Percentiles rank a stretch among this genome's conserved stretches.
These are phyloP conservation scores for Tipula unca DNA, from an alignment of 2,888 invertebrate species.

Conservation along the genomic window DNA sequence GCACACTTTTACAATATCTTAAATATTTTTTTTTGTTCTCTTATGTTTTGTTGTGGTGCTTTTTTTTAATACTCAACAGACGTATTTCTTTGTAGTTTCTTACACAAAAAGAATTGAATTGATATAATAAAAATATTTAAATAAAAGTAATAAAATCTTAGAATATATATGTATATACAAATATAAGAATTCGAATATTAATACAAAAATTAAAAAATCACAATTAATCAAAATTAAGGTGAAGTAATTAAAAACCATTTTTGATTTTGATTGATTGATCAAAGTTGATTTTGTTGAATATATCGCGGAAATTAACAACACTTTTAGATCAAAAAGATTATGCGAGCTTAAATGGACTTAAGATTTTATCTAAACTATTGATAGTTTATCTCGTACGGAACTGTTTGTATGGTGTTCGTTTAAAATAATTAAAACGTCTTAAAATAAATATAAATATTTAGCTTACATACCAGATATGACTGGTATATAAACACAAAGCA, in stretches of 20 bases:
- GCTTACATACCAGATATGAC: too few species aligned
- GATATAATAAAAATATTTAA: background rate
- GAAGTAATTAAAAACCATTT: background rate
- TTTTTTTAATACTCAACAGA: background rate
- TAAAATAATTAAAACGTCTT: too few species aligned
- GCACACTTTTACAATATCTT: background rate
- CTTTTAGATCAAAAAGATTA: background rate
- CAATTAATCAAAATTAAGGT: constrained; percentile 14
- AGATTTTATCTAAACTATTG: too few species aligned
- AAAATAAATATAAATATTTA: too few species aligned
- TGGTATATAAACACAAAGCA: too few species aligned
- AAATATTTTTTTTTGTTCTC: background rate
- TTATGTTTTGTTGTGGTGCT: background rate
- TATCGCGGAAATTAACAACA: background rate
- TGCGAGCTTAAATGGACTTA: too few species aligned
- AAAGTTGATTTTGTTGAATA: background rate
- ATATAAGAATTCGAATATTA: background rate
- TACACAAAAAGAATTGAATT: background rate
- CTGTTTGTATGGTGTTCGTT: too few species aligned
- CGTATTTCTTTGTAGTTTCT: constrained; percentile 1
- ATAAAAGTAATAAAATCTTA: background rate
- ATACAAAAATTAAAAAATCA: background rate
- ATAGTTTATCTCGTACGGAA: too few species aligned
- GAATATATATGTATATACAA: too few species aligned
- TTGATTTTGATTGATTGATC: constrained; percentile 4